Base-by-base conservation (phyloP, 2,113 vertebrate species). In the Eudorcas thomsonii region DNA sequence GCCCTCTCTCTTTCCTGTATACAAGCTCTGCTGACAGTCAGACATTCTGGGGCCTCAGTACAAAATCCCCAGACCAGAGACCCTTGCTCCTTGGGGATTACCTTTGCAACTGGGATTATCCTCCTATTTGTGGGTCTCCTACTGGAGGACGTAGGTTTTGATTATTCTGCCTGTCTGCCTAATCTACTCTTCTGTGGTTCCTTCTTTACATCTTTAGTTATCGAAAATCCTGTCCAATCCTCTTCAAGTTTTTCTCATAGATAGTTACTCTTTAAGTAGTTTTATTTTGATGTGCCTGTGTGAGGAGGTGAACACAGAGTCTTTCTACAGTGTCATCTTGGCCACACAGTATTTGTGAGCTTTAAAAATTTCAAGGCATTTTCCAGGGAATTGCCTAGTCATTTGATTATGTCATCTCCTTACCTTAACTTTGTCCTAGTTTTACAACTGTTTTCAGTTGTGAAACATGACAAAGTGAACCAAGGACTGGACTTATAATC, bases 381-480 rank as follows among this genome's bases (percentile, higher is more conserved):
- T 94, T 48, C n/a, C 55, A 54, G 3, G 86, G 17, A 80, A 83
- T 92, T 60, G 6, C 25, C 64, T 93, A 78, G 36, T 81, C 6
- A 57, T 95, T 82, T 91, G 39, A 7, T 74, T 85, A n/a, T 85
- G 1, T 91, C 36, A 60, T 67, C 21, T 91, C 19, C 17, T 89
- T 71, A 8, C 87, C 15, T 96, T 95, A 88, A 50, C 17, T n/a
- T 81, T 74, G 5, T 93, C 64, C 21, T 85, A 80, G 52, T 97
- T 97, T 81, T 50, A 17, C 15, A 96, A 36, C 55, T 60, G 1
- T 81, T 88, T 91, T 93, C 15, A 50, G 23, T 59, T 97, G 33
- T 14, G 57, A 82, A 96, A 87, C 12, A 83, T 96, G 64, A 95
- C n/a, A 89, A 74, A 74, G 52, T 86, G 55, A 96, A 89, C 21